phyloP scores from a whole-genome alignment of 2,113 vertebrate genomes.

The Rhinoptilus africanus region DNA sequence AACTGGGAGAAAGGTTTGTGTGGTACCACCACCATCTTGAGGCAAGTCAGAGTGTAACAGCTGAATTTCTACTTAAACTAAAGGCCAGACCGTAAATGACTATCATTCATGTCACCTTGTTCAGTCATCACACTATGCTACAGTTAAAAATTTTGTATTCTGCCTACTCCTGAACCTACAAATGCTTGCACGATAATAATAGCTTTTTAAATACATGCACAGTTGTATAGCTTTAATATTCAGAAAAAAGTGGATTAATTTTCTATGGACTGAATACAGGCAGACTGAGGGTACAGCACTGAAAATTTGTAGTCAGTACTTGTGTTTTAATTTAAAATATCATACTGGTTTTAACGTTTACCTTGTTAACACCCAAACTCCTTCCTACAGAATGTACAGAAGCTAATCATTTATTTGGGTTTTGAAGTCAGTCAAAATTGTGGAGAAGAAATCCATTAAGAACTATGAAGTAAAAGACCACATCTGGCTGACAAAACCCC shows the following conservation, averaged over 20 bases:
- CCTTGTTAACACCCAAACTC: background rate
- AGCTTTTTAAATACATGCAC: background rate
- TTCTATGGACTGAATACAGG: background rate
- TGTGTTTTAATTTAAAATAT: background rate
- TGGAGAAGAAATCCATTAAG: background rate
- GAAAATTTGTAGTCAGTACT: background rate
- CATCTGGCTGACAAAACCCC: background rate
- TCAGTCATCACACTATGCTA: background rate
- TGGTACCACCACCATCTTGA: slow-evolving; percentile 72
- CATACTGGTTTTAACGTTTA: background rate
- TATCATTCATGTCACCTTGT: background rate
- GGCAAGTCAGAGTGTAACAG: slow-evolving; percentile 4
- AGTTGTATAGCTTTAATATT: background rate
- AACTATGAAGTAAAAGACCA: background rate
- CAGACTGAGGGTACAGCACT: background rate
- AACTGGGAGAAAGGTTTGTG: background rate
- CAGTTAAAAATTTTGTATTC: background rate
- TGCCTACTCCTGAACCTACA: background rate
- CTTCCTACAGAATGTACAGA: background rate
- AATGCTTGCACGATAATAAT: background rate
- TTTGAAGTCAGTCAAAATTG: background rate
- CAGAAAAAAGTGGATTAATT: background rate
- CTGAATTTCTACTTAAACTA: background rate
- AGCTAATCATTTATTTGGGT: background rate
- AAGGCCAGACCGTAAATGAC: background rate